Evolutionary conservation across 2,888 invertebrate genomes (phyloP).

Genomic region (Tenthredo mesomela): DNA sequence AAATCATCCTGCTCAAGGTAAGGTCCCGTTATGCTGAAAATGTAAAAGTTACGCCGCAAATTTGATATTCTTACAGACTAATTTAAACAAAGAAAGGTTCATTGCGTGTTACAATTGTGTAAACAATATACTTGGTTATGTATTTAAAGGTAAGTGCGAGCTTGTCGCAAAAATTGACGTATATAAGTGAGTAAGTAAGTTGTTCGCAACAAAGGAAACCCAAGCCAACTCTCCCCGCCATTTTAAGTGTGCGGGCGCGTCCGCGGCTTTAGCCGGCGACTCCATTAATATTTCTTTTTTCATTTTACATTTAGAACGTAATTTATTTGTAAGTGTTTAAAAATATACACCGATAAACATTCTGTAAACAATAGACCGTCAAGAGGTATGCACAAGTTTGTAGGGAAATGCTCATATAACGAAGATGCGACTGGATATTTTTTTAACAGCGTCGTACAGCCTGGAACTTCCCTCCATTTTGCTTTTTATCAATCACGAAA

Average conservation of each 20-base stretch:
- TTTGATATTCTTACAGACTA: conserved; percentile 69
- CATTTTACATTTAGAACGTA: conserved; percentile 56
- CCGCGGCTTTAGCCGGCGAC: conserved; percentile 71
- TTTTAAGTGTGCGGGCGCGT: conserved; percentile 69
- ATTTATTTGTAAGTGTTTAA: conserved; percentile 35
- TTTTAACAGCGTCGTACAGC: conserved; percentile 45
- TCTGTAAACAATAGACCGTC: conserved; percentile 32
- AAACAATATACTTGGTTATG: conserved; percentile 52
- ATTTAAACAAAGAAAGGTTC: conserved; percentile 51
- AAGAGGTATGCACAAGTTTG: conserved; percentile 25
- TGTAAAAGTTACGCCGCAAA: conserved; percentile 62
- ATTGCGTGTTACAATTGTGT: conserved; percentile 59
- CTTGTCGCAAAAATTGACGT: conserved; percentile 40
- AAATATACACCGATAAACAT: conserved; percentile 39
- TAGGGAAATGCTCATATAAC: conserved; percentile 38
- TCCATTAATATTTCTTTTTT: conserved; percentile 64
- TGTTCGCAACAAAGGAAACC: conserved; percentile 51
- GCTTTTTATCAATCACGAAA: conserved; percentile 28
- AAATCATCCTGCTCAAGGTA: conserved; percentile 70
- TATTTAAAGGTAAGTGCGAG: conserved; percentile 15
- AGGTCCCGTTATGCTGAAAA: conserved; percentile 73
- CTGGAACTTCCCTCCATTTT: conserved; percentile 50
- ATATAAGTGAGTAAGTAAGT: not conserved
- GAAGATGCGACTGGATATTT: conserved; percentile 48
- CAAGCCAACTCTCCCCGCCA: conserved; percentile 53